Base-by-base conservation (phyloP, 2,113 vertebrate species). In the Urocolius indicus region DNA sequence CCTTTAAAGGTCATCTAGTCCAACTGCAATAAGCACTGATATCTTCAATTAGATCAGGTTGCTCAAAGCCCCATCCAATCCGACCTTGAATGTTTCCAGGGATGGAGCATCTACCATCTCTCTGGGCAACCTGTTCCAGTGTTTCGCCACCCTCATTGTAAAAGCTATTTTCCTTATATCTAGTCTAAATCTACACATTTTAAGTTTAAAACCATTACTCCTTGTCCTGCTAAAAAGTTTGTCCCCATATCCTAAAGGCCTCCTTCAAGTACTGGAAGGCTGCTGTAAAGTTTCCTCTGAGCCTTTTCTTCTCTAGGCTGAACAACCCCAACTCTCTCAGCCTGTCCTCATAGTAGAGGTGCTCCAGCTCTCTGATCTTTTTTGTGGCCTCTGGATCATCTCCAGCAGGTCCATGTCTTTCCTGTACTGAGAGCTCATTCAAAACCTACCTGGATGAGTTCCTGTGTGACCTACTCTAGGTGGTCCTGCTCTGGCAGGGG, bases 61-160 rank as follows among this genome's bases (percentile, higher is more conserved):
- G 51, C 26, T 84, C 74, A 19, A 16, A 69, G n/a, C 14, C 30
- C 19, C 0, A 0, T 49, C 19, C 74, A 75, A n/a, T 26, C 30
- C 54, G n/a, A 27, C 26, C 30, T 38, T 24, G 16, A 11, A 61
- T 48, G 63, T 5, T 76, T 36, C 6, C 38, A 66, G 38, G 16
- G 38, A 27, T 45, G 38, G 22, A 21, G 22, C 22, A 45, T 26
- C 54, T n/a, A 34, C 32, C 41, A 27, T 23, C 23, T 58, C 41
- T 54, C 41, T 46, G 23, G 30, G 41, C 18, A 57, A 74, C 71
- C 22, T 45, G 52, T 10, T 13, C 30, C 52, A 32, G 17, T 6
- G 52, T 57, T n/a, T 57, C 52, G n/a, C 38, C 27, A 52, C 14
- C 27, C 48, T 38, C 34, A 71, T 3, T 41, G 34, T 27, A 74